These are phyloP conservation scores for Actenoides hombroni DNA, from an alignment of 2,113 vertebrate genomes.

Conservation along the genomic window DNA sequence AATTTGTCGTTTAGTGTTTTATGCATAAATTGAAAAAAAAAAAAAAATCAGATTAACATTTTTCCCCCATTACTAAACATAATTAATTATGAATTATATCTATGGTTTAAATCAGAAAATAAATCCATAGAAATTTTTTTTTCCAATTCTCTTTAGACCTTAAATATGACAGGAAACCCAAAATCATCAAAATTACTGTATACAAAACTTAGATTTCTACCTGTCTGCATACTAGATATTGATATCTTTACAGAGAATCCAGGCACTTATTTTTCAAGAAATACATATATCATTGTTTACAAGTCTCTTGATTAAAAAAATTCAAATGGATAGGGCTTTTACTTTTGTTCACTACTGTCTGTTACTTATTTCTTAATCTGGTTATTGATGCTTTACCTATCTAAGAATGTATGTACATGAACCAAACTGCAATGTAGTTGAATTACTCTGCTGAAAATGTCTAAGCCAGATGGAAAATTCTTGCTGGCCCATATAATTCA, in stretches of 20 bases:
- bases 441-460: neutral
- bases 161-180: neutral
- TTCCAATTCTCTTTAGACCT: neutral
- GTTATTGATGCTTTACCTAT: neutral
- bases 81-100: neutral
- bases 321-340: neutral
- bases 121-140: neutral
- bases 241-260: neutral
- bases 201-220: neutral
- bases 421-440: neutral
- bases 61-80: neutral
- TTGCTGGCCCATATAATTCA: neutral
- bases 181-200: neutral
- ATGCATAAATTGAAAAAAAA: neutral
- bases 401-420: neutral
- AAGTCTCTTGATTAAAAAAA: neutral
- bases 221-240: neutral
- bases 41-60: fast-evolving
- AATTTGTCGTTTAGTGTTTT: neutral
- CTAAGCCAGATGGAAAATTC: neutral
- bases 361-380: neutral
- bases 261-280: neutral
- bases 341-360: neutral
- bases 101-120: neutral
- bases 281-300: neutral